Evolutionary conservation across 2,797 vertebrate genomes (phyloP).

Genomic region (Poeciliopsis infans): DNA sequence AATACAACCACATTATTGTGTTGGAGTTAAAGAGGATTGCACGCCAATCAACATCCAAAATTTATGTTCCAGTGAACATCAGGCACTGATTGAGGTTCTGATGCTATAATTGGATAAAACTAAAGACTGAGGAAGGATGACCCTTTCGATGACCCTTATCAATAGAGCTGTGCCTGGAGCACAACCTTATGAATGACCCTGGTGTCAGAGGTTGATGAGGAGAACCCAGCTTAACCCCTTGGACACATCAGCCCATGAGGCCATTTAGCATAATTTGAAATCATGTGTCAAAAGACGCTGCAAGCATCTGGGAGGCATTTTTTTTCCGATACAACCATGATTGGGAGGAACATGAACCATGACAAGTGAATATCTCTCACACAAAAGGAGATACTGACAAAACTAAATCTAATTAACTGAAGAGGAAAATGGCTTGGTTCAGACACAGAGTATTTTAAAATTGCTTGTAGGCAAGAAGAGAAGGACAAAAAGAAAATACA

Average conservation of each 20-base stretch:
- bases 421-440: neutral
- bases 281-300: slow-evolving; percentile 63
- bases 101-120: slow-evolving; percentile 74
- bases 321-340: slow-evolving; percentile 38
- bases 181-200: slow-evolving; percentile 76
- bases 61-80: slow-evolving; percentile 66
- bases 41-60: slow-evolving; percentile 70
- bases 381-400: slow-evolving; percentile 22
- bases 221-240: slow-evolving; percentile 76
- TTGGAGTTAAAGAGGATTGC: slow-evolving; percentile 37
- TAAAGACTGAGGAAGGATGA: slow-evolving; percentile 65
- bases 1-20: slow-evolving; percentile 58
- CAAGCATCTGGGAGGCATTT: slow-evolving; percentile 64
- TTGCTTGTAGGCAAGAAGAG: neutral
- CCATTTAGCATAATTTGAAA: slow-evolving; percentile 77
- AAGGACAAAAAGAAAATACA: neutral
- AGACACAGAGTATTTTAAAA: neutral
- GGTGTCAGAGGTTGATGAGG: slow-evolving; percentile 81
- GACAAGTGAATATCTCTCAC: slow-evolving; percentile 39
- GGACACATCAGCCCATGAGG: slow-evolving; percentile 70
- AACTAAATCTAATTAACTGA: slow-evolving; percentile 1
- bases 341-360: slow-evolving; percentile 14
- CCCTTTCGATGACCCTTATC: slow-evolving; percentile 75
- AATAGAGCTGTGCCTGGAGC: slow-evolving; percentile 68
- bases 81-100: slow-evolving; percentile 59